These are phyloP conservation scores for Odocoileus virginianus DNA, from an alignment of 2,113 vertebrate species.

Conservation along the genomic window DNA sequence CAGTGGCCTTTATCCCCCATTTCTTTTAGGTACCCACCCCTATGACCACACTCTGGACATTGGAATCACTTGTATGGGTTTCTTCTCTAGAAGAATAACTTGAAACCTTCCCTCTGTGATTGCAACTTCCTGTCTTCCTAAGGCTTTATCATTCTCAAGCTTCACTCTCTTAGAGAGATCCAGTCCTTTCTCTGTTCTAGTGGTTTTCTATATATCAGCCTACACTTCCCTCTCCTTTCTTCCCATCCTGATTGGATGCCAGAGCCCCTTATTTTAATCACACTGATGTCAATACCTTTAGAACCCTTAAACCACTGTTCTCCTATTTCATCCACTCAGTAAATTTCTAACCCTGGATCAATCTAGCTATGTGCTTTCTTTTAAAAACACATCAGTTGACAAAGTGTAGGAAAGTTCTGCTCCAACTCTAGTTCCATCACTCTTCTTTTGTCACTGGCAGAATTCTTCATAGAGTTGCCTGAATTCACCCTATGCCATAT, in stretches of 20 bases:
- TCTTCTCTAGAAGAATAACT: background rate
- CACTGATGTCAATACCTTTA: background rate
- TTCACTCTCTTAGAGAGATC: background rate
- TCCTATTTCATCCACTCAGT: background rate
- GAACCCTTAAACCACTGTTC: background rate
- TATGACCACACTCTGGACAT: background rate
- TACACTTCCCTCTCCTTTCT: background rate
- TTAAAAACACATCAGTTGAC: background rate
- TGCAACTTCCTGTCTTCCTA: background rate
- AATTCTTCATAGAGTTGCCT: background rate
- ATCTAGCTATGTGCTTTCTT: background rate
- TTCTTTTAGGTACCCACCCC: background rate
- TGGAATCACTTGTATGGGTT: background rate
- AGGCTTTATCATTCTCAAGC: background rate
- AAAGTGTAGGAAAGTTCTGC: background rate
- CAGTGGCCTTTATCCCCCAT: background rate
- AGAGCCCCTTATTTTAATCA: background rate
- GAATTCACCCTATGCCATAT: rapidly evolving
- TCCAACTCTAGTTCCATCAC: background rate
- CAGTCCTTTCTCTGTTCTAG: background rate
- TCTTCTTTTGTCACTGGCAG: background rate
- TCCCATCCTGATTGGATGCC: background rate
- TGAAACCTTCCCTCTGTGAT: background rate
- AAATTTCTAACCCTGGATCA: background rate
- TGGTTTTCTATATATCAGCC: background rate